phyloP scores from a whole-genome alignment of 2,797 vertebrate species.

The Pteronotus mesoamericanus region DNA sequence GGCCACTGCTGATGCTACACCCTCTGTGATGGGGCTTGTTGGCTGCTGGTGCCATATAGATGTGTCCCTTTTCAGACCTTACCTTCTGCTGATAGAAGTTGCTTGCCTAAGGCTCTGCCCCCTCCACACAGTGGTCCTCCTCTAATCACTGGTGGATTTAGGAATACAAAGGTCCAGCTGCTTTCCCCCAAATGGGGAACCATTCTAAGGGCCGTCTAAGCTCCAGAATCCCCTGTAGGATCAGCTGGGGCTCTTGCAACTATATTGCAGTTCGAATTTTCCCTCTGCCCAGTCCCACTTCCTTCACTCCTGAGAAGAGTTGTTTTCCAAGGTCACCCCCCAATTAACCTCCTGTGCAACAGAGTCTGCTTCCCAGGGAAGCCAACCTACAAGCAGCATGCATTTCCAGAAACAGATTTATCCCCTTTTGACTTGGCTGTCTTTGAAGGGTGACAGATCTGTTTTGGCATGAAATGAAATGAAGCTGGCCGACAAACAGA shows the following conservation, averaged over 20 bases:
- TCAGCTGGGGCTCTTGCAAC: not conserved
- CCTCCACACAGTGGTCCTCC: not conserved
- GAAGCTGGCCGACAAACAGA: not conserved
- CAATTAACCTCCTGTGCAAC: not conserved
- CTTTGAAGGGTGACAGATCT: not conserved
- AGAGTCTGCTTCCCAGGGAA: not conserved
- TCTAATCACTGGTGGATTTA: not conserved
- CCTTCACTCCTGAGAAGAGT: not conserved
- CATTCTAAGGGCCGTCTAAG: not conserved
- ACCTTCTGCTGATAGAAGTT: not conserved
- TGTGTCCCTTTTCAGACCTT: not conserved
- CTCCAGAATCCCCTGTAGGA: not conserved
- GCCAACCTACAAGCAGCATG: not conserved
- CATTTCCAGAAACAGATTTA: not conserved
- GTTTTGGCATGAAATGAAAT: not conserved
- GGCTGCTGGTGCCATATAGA: not conserved
- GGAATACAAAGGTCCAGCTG: not conserved
- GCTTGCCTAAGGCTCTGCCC: not conserved
- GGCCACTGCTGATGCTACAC: not conserved
- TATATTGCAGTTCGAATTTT: not conserved
- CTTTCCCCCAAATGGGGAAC: not conserved
- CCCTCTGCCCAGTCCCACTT: not conserved
- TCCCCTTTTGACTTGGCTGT: not conserved
- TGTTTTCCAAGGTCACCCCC: not conserved
- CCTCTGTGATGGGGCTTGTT: not conserved